Percentiles rank a stretch among this genome's conserved stretches.
Evolutionary conservation across 2,113 vertebrate species (phyloP).

Genomic region (Tychaedon coryphoeus): DNA sequence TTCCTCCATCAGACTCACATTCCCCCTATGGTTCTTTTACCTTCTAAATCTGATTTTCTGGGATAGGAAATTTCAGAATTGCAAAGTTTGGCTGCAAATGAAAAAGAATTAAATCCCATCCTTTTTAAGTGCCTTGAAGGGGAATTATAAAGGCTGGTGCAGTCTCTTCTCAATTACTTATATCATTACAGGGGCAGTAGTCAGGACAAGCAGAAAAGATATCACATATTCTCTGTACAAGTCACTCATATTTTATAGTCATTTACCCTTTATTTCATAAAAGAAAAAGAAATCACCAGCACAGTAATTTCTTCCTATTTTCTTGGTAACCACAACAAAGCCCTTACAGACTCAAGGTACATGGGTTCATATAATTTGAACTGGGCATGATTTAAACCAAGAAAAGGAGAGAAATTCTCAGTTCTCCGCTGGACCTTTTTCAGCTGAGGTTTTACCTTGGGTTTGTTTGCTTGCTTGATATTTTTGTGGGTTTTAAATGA

Average conservation of each 20-base stretch:
- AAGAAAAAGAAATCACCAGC: neutral
- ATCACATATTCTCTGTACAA: neutral
- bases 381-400: neutral
- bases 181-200: neutral
- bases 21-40: neutral
- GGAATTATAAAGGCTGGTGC: neutral
- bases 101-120: slow-evolving; percentile 16
- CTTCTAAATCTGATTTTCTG: slow-evolving; percentile 18
- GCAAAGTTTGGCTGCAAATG: slow-evolving; percentile 4
- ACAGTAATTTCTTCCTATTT: neutral
- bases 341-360: neutral
- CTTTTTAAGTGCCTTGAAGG: slow-evolving; percentile 15
- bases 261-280: neutral
- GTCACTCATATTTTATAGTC: neutral
- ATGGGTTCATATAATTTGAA: neutral
- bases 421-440: neutral
- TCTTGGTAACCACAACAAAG: slow-evolving; percentile 2
- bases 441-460: neutral
- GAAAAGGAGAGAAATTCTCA: neutral
- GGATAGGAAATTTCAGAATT: neutral
- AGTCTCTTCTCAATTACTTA: slow-evolving; percentile 4
- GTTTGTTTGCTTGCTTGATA: neutral
- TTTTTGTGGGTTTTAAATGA: neutral
- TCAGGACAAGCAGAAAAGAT: neutral
- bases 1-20: neutral